These are phyloP conservation scores for Cassiopea xamachana DNA, from an alignment of 30 jellyfish, hydroid and myxozoan species.

Conservation along the genomic window DNA sequence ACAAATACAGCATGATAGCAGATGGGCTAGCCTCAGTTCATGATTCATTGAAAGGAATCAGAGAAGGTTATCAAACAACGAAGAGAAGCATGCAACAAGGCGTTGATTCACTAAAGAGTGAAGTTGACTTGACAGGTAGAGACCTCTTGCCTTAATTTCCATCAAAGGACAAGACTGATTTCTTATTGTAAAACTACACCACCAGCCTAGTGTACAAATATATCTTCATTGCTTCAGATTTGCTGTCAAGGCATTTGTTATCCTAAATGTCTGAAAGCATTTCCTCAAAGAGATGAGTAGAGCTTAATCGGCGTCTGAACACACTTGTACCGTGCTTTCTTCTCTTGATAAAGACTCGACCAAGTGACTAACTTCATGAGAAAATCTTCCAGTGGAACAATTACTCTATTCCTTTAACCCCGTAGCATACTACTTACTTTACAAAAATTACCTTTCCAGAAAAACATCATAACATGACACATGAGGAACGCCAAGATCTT, in stretches of 20 bases:
- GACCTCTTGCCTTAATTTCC: background rate
- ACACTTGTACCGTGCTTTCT: too few species aligned
- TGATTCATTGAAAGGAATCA: constrained; percentile 14
- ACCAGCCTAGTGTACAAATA: too few species aligned
- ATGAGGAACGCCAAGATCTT: constrained; percentile 42
- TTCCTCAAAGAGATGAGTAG: too few species aligned
- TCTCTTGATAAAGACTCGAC: too few species aligned
- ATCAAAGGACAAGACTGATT: background rate
- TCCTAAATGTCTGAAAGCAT: too few species aligned
- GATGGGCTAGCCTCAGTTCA: constrained; percentile 27
- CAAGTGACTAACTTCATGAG: too few species aligned
- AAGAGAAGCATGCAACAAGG: constrained; percentile 57
- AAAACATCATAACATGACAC: constrained; percentile 35
- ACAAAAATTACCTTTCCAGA: background rate
- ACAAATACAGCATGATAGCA: constrained; percentile 43
- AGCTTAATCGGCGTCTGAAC: too few species aligned
- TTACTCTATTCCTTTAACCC: background rate
- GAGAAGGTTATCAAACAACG: constrained; percentile 49
- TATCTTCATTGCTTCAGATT: too few species aligned
- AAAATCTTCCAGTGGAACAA: too few species aligned
- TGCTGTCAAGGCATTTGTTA: too few species aligned
- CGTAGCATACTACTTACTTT: background rate
- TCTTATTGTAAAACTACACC: background rate
- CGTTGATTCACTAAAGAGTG: constrained; percentile 21
- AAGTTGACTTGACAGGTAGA: constrained; percentile 21